Evolutionary conservation across 1,140 invertebrate genomes (phyloP).

Genomic region (Drosophila pandora): DNA sequence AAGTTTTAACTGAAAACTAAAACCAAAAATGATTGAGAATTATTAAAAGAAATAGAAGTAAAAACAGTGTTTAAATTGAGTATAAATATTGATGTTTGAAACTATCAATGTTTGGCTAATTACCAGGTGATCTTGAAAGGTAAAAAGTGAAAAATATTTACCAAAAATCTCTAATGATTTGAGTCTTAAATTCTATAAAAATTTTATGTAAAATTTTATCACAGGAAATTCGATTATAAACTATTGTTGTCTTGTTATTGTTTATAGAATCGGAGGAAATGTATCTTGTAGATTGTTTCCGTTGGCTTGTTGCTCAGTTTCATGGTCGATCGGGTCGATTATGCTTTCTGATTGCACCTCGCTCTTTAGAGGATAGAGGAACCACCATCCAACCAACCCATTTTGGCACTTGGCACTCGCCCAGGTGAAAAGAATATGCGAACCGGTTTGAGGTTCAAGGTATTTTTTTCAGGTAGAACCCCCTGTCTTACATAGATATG

Average conservation of each 20-base stretch:
- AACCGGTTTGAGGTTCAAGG: conserved; percentile 54
- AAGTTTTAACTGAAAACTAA: conserved; percentile 11
- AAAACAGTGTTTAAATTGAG: too few species aligned
- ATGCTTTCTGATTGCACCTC: conserved; percentile 62
- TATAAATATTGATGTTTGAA: not conserved
- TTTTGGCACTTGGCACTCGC: conserved; percentile 56
- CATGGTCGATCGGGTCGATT: conserved; percentile 72
- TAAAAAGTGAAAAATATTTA: not conserved
- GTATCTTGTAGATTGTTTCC: conserved; percentile 67
- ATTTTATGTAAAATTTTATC: conserved; percentile 30
- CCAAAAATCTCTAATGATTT: not conserved
- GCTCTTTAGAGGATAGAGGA: conserved; percentile 17
- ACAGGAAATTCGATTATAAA: conserved; percentile 39
- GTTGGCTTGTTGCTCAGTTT: conserved; percentile 30
- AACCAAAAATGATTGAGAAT: not conserved
- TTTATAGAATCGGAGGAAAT: conserved; percentile 37
- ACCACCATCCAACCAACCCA: not conserved
- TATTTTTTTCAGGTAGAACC: conserved; percentile 13
- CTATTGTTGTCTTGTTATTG: conserved; percentile 41
- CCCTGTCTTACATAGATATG: conserved; percentile 39
- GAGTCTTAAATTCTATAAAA: not conserved
- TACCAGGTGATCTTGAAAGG: not conserved
- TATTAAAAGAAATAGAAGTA: not conserved
- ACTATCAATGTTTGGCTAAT: not conserved
- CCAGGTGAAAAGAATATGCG: conserved; percentile 33